Conservation (phyloP, 2,113 vertebrate genomes). For the Dolichotis patagonum region DNA sequence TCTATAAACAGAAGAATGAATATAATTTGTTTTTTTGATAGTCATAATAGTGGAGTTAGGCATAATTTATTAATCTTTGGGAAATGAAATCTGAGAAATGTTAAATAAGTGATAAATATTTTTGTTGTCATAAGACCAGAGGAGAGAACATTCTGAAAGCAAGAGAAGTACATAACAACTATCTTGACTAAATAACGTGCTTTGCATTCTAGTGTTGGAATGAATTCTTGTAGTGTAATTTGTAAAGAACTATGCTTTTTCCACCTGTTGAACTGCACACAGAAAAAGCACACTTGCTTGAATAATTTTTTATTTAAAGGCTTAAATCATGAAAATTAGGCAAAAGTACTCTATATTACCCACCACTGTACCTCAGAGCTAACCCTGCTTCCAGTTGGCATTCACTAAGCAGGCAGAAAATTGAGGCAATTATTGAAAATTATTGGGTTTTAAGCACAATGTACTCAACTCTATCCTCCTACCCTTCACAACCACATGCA, state of each 20-base stretch:
- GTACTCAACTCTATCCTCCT: constrained; percentile 49
- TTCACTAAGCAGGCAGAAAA: constrained; percentile 80
- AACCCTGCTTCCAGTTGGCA: constrained; percentile 63
- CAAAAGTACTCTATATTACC: background rate
- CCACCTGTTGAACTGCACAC: background rate
- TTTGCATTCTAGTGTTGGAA: background rate
- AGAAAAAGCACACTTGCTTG: background rate
- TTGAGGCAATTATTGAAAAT: constrained; percentile 84
- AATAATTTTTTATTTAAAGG: constrained; percentile 44
- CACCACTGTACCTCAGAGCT: constrained; percentile 13
- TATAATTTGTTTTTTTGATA: background rate
- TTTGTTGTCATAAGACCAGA: background rate
- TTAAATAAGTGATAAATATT: background rate
- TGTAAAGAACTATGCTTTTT: background rate
- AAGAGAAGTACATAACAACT: background rate
- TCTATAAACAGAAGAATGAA: background rate
- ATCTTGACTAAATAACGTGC: background rate
- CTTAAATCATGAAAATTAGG: constrained; percentile 29
- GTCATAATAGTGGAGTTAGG: background rate
- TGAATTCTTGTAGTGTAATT: background rate
- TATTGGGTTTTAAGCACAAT: constrained; percentile 79
- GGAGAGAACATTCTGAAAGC: background rate
- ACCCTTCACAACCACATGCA: constrained; percentile 58
- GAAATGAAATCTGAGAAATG: background rate
- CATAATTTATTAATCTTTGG: background rate